Evolutionary conservation across 2,113 vertebrate genomes (phyloP).

Genomic region (Toxostoma redivivum): DNA sequence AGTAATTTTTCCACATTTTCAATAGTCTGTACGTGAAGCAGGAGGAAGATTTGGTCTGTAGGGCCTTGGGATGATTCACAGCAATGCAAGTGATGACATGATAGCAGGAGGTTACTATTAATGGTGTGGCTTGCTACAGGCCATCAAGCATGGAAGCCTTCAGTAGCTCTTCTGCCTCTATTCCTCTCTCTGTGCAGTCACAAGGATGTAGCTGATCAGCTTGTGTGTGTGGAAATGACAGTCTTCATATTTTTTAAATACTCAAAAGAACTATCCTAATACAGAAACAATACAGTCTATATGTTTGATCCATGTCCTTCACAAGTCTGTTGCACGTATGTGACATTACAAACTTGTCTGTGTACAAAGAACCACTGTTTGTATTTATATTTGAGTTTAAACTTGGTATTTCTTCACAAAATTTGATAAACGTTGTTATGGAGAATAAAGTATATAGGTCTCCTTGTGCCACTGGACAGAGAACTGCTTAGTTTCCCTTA

Average conservation of each 20-base stretch:
- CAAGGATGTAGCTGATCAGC: neutral
- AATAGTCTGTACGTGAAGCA: neutral
- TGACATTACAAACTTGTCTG: neutral
- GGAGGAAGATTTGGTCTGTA: neutral
- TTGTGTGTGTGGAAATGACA: neutral
- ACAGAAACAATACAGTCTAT: neutral
- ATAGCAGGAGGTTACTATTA: neutral
- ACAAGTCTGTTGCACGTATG: neutral
- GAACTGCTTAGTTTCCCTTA: neutral
- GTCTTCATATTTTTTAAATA: neutral
- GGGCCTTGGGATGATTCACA: neutral
- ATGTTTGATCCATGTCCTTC: neutral
- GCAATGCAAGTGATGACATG: accelerated
- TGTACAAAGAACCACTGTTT: neutral
- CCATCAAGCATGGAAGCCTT: neutral
- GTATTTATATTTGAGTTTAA: neutral
- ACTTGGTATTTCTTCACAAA: neutral
- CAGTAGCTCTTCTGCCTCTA: neutral
- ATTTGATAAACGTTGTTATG: neutral
- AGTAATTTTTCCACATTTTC: neutral
- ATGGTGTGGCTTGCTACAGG: neutral
- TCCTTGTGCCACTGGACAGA: neutral
- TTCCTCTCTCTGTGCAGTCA: neutral
- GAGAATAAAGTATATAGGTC: neutral
- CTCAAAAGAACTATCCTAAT: neutral